A percentile compares a stretch with the other conserved stretches of the same genome.
Evolutionary conservation across 2,888 invertebrate genomes (phyloP).

Genomic region (Reticulitermes lucifugus): DNA sequence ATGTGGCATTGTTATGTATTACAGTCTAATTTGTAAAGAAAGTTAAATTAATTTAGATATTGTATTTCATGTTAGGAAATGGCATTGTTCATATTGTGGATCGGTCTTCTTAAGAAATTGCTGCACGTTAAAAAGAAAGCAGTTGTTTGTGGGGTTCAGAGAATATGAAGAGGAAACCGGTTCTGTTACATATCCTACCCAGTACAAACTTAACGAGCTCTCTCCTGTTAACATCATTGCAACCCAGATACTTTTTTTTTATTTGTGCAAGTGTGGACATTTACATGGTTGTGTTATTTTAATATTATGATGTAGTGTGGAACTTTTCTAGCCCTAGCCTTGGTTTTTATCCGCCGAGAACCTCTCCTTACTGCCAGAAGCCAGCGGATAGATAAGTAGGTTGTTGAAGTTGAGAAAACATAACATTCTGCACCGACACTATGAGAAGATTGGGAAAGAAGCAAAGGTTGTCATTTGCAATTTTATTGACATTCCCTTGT

Average conservation of each 20-base stretch:
- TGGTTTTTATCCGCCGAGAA: conserved; percentile 34
- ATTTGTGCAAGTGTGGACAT: conserved; percentile 53
- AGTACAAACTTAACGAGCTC: conserved; percentile 6
- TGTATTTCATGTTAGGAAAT: too few relatives aligned
- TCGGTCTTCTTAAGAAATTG: background rate
- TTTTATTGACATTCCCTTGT: too few relatives aligned
- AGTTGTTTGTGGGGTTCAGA: too few relatives aligned
- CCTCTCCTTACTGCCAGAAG: conserved; percentile 43
- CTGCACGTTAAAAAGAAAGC: too few relatives aligned
- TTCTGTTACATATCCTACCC: background rate
- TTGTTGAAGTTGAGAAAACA: background rate
- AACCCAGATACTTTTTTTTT: conserved; percentile 19
- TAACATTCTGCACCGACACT: conserved; percentile 29
- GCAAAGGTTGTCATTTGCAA: too few relatives aligned
- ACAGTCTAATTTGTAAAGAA: too few relatives aligned
- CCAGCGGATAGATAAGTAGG: conserved; percentile 10
- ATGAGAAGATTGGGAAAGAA: too few relatives aligned
- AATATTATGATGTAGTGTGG: conserved; percentile 44
- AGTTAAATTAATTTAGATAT: too few relatives aligned
- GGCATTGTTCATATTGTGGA: background rate
- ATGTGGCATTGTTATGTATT: too few relatives aligned
- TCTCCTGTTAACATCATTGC: background rate
- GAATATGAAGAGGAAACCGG: background rate
- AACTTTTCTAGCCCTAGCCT: conserved; percentile 44
- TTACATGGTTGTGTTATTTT: conserved; percentile 51